Evolutionary conservation across 2,888 invertebrate species (phyloP), one percentile per base, ranked within the genome.

Genomic region (Pristionchus japonicus): DNA sequence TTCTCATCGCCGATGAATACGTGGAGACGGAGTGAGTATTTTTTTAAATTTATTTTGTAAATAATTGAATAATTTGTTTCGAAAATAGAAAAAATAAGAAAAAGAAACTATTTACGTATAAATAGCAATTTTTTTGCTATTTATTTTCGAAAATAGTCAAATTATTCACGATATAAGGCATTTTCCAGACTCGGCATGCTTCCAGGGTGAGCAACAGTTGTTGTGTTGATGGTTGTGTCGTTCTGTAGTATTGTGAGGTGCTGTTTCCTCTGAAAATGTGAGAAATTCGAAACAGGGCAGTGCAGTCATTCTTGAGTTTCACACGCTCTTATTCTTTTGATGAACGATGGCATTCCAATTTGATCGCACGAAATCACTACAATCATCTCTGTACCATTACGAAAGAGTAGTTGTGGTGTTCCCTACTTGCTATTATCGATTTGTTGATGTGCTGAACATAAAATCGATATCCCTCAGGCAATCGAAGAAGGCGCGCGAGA

Each of bases 401-500:
- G n/a, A n/a, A n/a, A n/a, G n/a, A n/a, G n/a, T n/a, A n/a, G n/a
- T n/a, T 23, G 77, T 77, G 43, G 77, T 23, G 80, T 47, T 27
- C n/a, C n/a, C 31, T 80, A 47, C 20, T 82, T 34, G 15, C 40
- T 20, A 3, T 77, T 0, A 61, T 74, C 40, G 82, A 70, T 87
- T 92, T 49, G n/a, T 70, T n/a, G 70, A 70, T 7, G n/a, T n/a
- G 17, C 43, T 83, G 23, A 37, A 13, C 6, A 82, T 31, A 34
- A 70, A n/a, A 77, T 74, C 40, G 64, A 70, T 88, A 92, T 47
- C 23, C 37, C n/a, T n/a, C 89, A 96, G 96, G 89, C 96, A 96
- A 89, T 96, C 96, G 93, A 93, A 95, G 89, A 93, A 95, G 87
- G 95, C 95, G 88, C 95, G 95, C 70, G 94, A 94, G 87, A 95